phyloP scores from a whole-genome alignment of 2,113 vertebrate genomes.

The Xiphophorus maculatus region DNA sequence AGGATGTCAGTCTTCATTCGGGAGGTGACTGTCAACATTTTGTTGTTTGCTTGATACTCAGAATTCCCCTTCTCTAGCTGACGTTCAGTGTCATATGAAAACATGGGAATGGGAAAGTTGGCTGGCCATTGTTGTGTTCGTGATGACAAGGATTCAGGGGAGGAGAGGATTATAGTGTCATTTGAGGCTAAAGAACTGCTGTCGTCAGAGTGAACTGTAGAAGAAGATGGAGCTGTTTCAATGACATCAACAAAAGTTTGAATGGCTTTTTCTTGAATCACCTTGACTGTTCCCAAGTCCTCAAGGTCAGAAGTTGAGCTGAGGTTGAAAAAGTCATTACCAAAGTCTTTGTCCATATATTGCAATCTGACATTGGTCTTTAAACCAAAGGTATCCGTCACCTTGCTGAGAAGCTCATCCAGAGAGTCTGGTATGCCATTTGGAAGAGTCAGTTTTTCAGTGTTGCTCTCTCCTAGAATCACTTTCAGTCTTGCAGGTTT shows the following conservation, averaged over 20 bases:
- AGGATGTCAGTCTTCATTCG: too few species aligned
- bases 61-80: too few species aligned
- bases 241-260: constrained; percentile 8
- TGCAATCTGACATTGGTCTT: constrained; percentile 29
- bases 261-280: constrained; percentile 33
- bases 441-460: constrained; percentile 19
- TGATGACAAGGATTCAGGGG: too few species aligned
- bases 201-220: too few species aligned
- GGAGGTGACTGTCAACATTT: too few species aligned
- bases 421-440: constrained; percentile 40
- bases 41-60: constrained; percentile 1
- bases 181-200: too few species aligned
- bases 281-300: constrained; percentile 37
- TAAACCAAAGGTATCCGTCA: constrained; percentile 37
- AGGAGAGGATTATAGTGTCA: too few species aligned
- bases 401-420: constrained; percentile 28
- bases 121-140: too few species aligned
- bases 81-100: too few species aligned
- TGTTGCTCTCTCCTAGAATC: constrained; percentile 16
- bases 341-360: constrained; percentile 46
- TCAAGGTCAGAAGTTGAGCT: constrained; percentile 31
- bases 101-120: too few species aligned
- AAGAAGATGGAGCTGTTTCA: neutral
- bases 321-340: constrained; percentile 47
- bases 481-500: constrained; percentile 28